Evolutionary conservation across 1,140 invertebrate genomes (phyloP).

Genomic region (Paramacrobiotus metropolitanus): DNA sequence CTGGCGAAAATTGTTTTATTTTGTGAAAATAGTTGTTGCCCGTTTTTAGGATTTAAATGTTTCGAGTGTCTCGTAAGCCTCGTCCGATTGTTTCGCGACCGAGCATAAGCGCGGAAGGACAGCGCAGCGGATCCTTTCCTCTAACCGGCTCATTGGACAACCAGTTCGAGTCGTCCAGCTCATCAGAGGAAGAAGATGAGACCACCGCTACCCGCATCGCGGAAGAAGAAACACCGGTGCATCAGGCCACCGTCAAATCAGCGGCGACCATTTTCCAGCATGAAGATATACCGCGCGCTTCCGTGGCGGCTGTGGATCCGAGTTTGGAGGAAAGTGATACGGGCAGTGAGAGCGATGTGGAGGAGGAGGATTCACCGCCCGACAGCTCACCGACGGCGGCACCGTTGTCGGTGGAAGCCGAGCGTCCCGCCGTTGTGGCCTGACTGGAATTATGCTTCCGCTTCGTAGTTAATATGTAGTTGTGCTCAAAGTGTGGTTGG

Average conservation of each 20-base stretch:
- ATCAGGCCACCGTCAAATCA: not conserved
- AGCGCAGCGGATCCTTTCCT: not conserved
- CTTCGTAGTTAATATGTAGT: too few species aligned
- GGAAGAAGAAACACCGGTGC: not conserved
- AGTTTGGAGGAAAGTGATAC: not conserved
- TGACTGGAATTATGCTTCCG: not conserved
- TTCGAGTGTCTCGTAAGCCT: constrained; percentile 59
- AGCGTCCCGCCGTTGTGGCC: not conserved
- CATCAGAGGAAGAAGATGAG: not conserved
- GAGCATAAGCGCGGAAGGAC: not conserved
- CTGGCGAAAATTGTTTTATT: constrained; percentile 4
- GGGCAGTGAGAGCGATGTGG: not conserved
- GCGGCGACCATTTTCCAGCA: not conserved
- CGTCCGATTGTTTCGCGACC: constrained; percentile 39
- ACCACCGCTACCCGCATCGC: not conserved
- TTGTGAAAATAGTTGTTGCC: constrained; percentile 4
- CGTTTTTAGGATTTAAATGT: constrained; percentile 37
- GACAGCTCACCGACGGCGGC: not conserved
- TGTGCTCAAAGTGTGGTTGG: too few species aligned
- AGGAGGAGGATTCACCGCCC: not conserved
- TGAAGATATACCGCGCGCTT: not conserved
- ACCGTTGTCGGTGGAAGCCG: not conserved
- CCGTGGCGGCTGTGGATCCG: not conserved
- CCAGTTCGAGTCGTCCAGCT: not conserved
- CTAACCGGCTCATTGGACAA: not conserved